Base-by-base conservation (phyloP, 2,888 invertebrate genomes). In the Drosophila prolongata region DNA sequence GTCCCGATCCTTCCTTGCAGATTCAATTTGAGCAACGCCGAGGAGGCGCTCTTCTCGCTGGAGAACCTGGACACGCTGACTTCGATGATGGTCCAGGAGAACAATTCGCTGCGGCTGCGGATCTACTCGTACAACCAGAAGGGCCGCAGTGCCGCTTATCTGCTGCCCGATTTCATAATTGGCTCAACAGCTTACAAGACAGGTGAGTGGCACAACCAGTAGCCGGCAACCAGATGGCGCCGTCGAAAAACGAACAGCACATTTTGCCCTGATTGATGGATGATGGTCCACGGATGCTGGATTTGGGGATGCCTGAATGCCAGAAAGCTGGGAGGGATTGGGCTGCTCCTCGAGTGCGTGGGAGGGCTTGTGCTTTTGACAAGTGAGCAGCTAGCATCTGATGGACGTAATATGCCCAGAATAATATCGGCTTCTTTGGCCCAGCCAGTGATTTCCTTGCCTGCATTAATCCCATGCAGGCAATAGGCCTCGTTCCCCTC, bases 41-140 rank as follows among this genome's bases (percentile, higher is more conserved):
- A 92, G 75, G 92, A 92, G 65, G 91, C 92, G 3, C 91, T 90
- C 59, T 92, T 92, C 58, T 85, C 92, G 13, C 75, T 92, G 67
- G 92, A 92, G 65, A 92, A 92, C 73, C 94, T 95, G 70, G 95
- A 96, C 90, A 96, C 97, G 42, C 92, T 94, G 83, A 97, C 97
- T 93, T 95, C 95, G 75, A 94, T 97, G 85, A 95, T 96, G 89
- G 95, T 96, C 59, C 93, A 97, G 87, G 96, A 96, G 92, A 96
- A 96, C 90, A 95, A 96, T 77, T 95, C 96, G 56, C 95, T 96
- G 91, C 94, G 96, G 84, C 94, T 97, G 76, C 95, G 95, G 55
- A 95, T 97, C 64, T 95, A 95, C 88, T 95, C 97, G 35, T 94
- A 95, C 87, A 97, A 97, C 94, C 94, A 95, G 85, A 97, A 97